phyloP scores from a whole-genome alignment of 2,113 vertebrate species.

The Phylloscopus trochilus region DNA sequence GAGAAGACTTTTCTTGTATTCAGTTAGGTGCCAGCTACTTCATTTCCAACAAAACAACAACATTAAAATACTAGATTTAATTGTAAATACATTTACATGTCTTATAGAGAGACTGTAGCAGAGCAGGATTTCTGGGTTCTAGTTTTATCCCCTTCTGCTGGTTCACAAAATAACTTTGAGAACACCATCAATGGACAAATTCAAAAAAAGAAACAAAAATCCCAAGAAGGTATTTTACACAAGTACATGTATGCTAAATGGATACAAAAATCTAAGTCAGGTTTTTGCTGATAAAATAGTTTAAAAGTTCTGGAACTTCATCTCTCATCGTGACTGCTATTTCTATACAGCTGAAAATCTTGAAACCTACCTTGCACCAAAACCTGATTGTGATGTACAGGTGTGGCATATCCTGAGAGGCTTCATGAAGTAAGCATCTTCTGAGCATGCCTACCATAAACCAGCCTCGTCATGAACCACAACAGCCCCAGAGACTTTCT shows the following conservation, averaged over 20 bases:
- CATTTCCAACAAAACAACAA: background rate
- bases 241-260: rapidly evolving
- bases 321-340: background rate
- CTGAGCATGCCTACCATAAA: background rate
- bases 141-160: background rate
- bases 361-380: background rate
- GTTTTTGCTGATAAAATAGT: background rate
- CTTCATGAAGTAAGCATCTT: background rate
- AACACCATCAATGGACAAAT: background rate
- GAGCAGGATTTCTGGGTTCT: conserved; percentile 24
- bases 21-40: background rate
- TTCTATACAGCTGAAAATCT: background rate
- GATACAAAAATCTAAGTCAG: background rate
- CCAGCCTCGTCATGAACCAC: background rate
- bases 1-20: background rate
- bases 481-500: background rate
- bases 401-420: background rate
- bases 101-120: background rate
- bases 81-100: conserved; percentile 49
- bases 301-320: background rate
- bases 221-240: background rate
- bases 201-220: background rate
- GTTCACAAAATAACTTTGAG: background rate
- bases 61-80: background rate
- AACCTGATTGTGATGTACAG: background rate